Evolutionary conservation across 2,113 vertebrate species (phyloP).

Genomic region (Python bivittatus): DNA sequence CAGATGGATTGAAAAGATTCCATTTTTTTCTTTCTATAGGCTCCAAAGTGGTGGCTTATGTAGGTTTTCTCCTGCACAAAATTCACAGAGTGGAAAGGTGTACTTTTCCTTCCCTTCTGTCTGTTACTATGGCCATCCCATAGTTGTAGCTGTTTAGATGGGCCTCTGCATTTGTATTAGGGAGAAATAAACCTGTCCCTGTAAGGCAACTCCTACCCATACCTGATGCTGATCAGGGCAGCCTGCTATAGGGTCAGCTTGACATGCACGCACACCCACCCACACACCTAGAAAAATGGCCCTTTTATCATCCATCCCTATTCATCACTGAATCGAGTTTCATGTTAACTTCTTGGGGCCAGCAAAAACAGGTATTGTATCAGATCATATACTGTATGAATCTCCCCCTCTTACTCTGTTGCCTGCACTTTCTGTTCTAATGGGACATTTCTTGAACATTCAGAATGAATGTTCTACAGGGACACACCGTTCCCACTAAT

Average conservation of each 20-base stretch:
- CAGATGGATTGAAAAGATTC: neutral
- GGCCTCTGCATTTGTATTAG: neutral
- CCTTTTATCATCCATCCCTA: neutral
- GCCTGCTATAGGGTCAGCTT: neutral
- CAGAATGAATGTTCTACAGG: neutral
- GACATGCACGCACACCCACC: neutral
- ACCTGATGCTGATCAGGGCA: neutral
- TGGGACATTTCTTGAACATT: neutral
- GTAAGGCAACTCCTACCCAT: neutral
- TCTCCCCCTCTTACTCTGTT: neutral
- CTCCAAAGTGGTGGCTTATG: neutral
- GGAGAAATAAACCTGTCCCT: neutral
- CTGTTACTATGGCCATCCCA: neutral
- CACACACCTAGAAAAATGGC: neutral
- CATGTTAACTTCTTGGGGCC: neutral
- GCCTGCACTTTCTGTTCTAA: neutral
- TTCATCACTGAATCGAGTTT: slow-evolving; percentile 37
- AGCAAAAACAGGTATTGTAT: accelerated
- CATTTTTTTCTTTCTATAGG: neutral
- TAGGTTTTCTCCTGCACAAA: neutral
- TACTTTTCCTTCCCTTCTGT: neutral
- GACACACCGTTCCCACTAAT: slow-evolving; percentile 43
- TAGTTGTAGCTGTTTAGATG: neutral
- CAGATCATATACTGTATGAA: neutral
- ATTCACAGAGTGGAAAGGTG: neutral